These are phyloP conservation scores for Noctilio leporinus DNA, from an alignment of 2,113 vertebrate species.

Conservation along the genomic window DNA sequence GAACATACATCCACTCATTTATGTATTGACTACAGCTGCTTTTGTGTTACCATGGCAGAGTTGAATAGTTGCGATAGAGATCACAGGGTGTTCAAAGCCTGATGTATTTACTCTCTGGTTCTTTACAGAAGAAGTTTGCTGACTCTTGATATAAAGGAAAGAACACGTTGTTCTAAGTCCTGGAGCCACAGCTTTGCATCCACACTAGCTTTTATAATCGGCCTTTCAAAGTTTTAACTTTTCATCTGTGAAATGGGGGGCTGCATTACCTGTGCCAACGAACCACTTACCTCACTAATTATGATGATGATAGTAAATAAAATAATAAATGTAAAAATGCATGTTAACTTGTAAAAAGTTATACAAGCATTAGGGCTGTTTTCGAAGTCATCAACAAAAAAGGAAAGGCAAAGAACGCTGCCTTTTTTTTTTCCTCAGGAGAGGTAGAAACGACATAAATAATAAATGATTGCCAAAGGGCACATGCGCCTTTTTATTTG, in stretches of 20 bases:
- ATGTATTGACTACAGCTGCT: not conserved
- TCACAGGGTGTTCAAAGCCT: not conserved
- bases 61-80: not conserved
- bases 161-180: not conserved
- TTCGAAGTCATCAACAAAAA: not conserved
- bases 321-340: not conserved
- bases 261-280: not conserved
- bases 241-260: not conserved
- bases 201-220: not conserved
- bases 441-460: conserved; percentile 9
- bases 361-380: not conserved
- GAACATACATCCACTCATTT: not conserved
- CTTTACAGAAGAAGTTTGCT: not conserved
- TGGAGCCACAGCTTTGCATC: not conserved
- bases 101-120: not conserved
- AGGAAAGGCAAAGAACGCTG: not conserved
- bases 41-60: not conserved
- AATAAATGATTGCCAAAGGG: not conserved
- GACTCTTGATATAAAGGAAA: not conserved
- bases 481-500: not conserved
- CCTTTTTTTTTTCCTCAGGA: not conserved
- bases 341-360: not conserved
- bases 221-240: conserved; percentile 4
- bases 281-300: not conserved
- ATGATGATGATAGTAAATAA: not conserved